Percentiles rank a stretch among this genome's conserved stretches.
Conservation (phyloP, 2,113 vertebrate genomes). For the Gulo gulo region DNA sequence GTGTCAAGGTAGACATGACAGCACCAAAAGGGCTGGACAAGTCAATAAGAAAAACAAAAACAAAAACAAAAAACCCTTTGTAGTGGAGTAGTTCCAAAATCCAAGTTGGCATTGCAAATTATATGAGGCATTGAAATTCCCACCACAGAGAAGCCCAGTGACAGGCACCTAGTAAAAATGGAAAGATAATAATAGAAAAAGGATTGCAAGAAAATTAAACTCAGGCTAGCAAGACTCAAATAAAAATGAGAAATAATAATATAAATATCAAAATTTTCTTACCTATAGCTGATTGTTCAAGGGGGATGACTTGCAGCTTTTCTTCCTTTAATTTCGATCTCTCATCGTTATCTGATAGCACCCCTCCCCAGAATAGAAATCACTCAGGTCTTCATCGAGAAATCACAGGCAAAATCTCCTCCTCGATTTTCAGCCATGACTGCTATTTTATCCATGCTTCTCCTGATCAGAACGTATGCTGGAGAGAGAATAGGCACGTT, state of each 20-base stretch:
- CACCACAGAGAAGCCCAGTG: background rate
- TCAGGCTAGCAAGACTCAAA: background rate
- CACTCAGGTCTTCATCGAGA: background rate
- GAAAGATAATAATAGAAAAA: background rate
- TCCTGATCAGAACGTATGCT: background rate
- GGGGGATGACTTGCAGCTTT: background rate
- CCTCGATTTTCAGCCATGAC: background rate
- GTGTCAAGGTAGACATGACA: background rate
- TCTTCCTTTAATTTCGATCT: background rate
- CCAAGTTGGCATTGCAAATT: background rate
- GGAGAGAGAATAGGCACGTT: background rate
- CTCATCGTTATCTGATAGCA: background rate
- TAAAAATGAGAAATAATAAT: background rate
- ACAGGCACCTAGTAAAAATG: slow-evolving; percentile 40
- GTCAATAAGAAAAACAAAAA: background rate
- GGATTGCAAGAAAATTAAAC: background rate
- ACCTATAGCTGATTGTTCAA: background rate
- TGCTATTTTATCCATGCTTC: background rate
- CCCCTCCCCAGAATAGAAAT: background rate
- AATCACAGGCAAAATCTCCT: background rate
- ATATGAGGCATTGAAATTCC: slow-evolving; percentile 24
- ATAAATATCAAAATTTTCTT: background rate
- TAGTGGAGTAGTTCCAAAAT: background rate
- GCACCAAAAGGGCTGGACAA: background rate
- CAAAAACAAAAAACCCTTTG: background rate